These are phyloP conservation scores for Achatina immaculata DNA, from an alignment of 1,140 invertebrate genomes.

Conservation along the genomic window DNA sequence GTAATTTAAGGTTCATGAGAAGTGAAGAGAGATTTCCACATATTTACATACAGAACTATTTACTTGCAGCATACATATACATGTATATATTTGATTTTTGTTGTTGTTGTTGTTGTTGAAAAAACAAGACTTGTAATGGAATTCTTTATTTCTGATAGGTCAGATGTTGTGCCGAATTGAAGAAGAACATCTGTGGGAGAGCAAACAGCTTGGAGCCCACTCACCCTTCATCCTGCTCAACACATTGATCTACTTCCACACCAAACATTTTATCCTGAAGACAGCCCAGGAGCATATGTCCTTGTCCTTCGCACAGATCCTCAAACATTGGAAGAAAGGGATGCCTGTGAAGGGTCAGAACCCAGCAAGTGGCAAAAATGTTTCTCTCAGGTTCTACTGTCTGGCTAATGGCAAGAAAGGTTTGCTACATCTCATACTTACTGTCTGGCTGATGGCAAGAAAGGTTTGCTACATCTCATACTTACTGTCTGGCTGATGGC, in stretches of 20 bases:
- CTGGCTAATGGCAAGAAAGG: conserved; percentile 74
- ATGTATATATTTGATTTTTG: no score
- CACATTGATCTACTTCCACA: conserved; percentile 96
- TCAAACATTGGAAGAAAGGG: conserved; percentile 93
- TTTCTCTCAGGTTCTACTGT: conserved; percentile 85
- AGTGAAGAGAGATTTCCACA: no score
- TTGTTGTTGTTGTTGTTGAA: no score
- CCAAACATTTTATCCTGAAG: conserved; percentile 90
- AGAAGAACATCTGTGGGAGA: conserved; percentile 94
- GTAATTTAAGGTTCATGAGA: no score
- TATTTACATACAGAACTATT: no score
- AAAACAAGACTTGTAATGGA: no score
- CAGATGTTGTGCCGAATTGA: conserved; percentile 87
- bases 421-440: no score
- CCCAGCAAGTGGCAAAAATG: conserved; percentile 68
- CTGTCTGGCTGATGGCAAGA: conserved; percentile 78
- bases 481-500: conserved; percentile 82
- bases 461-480: no score
- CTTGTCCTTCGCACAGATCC: conserved; percentile 92
- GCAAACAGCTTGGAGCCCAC: conserved; percentile 93
- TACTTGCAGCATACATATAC: no score
- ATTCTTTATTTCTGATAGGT: conserved; percentile 78
- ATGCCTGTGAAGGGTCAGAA: conserved; percentile 69
- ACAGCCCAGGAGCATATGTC: conserved; percentile 93
- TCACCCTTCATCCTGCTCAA: conserved; percentile 92